Conservation (phyloP, 2,888 invertebrate species). For the Hololepta plana region DNA sequence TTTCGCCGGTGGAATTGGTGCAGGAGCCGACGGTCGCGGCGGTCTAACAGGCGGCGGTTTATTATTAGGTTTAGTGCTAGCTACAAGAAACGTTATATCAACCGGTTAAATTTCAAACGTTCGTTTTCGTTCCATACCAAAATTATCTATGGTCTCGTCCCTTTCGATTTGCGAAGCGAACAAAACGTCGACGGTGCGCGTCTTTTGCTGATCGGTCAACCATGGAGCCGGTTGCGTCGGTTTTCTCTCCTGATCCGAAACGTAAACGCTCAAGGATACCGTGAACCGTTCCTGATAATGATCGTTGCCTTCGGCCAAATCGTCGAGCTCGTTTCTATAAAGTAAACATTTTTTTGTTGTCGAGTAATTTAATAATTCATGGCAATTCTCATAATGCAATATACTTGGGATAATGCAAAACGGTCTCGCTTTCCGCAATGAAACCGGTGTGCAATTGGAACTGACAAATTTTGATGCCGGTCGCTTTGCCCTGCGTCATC, state of each 20-base stretch:
- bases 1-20: too few relatives aligned
- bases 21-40: too few relatives aligned
- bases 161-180: slow-evolving; percentile 65
- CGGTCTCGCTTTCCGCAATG: slow-evolving; percentile 52
- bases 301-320: slow-evolving; percentile 44
- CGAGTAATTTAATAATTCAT: too few relatives aligned
- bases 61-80: too few relatives aligned
- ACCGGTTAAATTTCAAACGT: slow-evolving; percentile 1
- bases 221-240: slow-evolving; percentile 55
- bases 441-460: slow-evolving; percentile 83
- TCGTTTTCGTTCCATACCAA: slow-evolving; percentile 33
- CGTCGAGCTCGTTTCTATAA: slow-evolving; percentile 58
- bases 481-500: slow-evolving; percentile 44
- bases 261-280: slow-evolving; percentile 49
- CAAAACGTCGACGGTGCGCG: slow-evolving; percentile 37
- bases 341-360: slow-evolving; percentile 5
- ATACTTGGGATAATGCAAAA: slow-evolving; percentile 51
- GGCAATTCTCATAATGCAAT: too few relatives aligned
- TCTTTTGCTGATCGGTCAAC: slow-evolving; percentile 52
- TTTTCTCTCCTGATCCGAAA: slow-evolving; percentile 48
- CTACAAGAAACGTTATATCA: too few relatives aligned
- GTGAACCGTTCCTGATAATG: slow-evolving; percentile 54
- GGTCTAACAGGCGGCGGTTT: too few relatives aligned
- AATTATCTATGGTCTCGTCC: slow-evolving; percentile 70
- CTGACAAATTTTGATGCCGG: slow-evolving; percentile 72